phyloP scores from a whole-genome alignment of 2,797 vertebrate genomes.

The Toxotes lorentzi region DNA sequence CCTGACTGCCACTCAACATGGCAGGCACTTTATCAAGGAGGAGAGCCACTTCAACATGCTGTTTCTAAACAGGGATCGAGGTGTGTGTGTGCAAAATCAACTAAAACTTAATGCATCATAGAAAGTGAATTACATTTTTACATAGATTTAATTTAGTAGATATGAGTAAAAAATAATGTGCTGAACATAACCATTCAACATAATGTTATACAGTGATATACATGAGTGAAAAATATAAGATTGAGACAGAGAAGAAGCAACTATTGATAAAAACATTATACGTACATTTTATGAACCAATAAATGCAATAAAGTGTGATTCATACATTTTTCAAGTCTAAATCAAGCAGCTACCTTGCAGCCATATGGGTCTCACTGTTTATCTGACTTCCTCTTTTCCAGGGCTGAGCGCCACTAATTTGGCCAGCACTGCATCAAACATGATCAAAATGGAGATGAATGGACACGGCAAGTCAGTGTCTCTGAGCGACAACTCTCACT shows the following conservation, averaged over 20 bases:
- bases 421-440: conserved; percentile 91
- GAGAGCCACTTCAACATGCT: conserved; percentile 98
- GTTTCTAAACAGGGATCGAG: conserved; percentile 97
- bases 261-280: background rate
- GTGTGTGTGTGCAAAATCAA: conserved; percentile 89
- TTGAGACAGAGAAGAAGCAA: background rate
- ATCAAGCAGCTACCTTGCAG: background rate
- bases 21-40: conserved; percentile 94
- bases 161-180: background rate
- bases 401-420: conserved; percentile 92
- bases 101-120: background rate
- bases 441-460: conserved; percentile 99
- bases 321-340: background rate
- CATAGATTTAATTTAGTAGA: background rate
- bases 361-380: background rate
- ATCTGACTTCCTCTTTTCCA: conserved; percentile 61
- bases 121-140: background rate
- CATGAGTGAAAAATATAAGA: background rate
- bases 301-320: background rate
- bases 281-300: background rate
- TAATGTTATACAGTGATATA: background rate
- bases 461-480: conserved; percentile 93
- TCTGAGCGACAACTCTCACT: conserved; percentile 91
- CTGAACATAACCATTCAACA: background rate
- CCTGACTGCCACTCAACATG: conserved; percentile 92